Evolutionary conservation across 2,113 vertebrate species (phyloP), one percentile per base, ranked within the genome.

Genomic region (Myocastor coypus): DNA sequence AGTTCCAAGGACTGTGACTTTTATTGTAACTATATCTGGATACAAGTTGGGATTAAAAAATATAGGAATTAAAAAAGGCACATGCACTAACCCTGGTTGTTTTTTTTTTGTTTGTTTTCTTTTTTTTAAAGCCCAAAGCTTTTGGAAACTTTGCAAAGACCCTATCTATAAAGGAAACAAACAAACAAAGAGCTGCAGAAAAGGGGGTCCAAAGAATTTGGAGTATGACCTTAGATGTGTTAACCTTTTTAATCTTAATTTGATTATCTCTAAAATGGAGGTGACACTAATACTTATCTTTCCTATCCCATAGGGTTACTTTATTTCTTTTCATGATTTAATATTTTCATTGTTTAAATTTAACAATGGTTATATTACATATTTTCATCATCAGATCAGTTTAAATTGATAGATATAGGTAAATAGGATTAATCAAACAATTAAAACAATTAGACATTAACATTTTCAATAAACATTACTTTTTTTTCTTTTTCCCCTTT

Each of bases 171-270:
- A 93, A 42, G 2, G n/a, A 91, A 83, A 61, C 7, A 5, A 46
- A 77, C 46, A 46, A 46, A 46, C 46, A 90, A 81, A 28, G 32
- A 87, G 83, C 19, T 22, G 9, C 11, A 87, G 2, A 46, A 30
- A 13, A 61, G 22, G 87, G 87, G 24, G 22, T 63, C 37, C 57
- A 24, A n/a, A 89, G 64, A 52, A 85, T 68, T 52, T 77, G 28
- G 22, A 66, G 12, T 37, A 34, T 83, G 32, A 80, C 61, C 37
- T 59, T 57, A 88, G 37, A 71, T 59, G 30, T 61, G 30, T n/a
- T 46, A 83, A 93, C 37, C 28, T 95, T 92, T n/a, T 87, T 66
- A n/a, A 61, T 42, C 32, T 63, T 9, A 57, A 83, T 64, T 83
- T 78, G 5, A 82, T 80, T 22, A 82, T 59, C 81, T 81, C 37